phyloP scores from a whole-genome alignment of 2,888 invertebrate genomes.

The Amblyjoppa fuscipennis region DNA sequence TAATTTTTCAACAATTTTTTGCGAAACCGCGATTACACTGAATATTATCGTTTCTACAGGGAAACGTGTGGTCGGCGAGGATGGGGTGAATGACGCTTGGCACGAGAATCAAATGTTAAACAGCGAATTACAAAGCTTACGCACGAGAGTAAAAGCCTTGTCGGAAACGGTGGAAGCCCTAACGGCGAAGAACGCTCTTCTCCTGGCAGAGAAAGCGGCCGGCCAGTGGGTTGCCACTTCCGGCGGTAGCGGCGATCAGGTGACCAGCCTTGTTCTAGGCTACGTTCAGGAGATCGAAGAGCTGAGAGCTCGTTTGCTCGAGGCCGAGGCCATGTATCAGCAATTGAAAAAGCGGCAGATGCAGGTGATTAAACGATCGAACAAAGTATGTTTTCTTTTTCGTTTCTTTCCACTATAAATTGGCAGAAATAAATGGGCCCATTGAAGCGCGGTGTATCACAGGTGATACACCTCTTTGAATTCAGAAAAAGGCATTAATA shows the following conservation, averaged over 20 bases:
- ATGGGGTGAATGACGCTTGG: conserved; percentile 98
- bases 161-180: conserved; percentile 96
- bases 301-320: conserved; percentile 94
- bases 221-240: conserved; percentile 87
- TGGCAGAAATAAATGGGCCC: background rate
- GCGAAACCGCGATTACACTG: background rate
- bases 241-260: conserved; percentile 86
- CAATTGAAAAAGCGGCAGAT: conserved; percentile 87
- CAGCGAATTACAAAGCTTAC: conserved; percentile 94
- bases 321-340: conserved; percentile 93
- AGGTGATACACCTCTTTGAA: no score
- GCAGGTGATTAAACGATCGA: conserved; percentile 74
- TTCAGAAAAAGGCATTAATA: no score
- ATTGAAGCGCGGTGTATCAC: no score
- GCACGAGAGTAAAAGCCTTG: conserved; percentile 96
- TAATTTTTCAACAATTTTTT: background rate
- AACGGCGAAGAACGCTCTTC: conserved; percentile 92
- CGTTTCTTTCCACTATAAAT: background rate
- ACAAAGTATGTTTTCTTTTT: background rate
- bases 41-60: conserved; percentile 87
- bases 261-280: conserved; percentile 91
- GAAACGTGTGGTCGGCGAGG: conserved; percentile 94
- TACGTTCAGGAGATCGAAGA: conserved; percentile 97
- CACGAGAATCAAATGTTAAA: conserved; percentile 97
- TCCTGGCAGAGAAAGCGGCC: conserved; percentile 92